phyloP scores from a whole-genome alignment of 2,797 vertebrate genomes.

The Semotilus atromaculatus region DNA sequence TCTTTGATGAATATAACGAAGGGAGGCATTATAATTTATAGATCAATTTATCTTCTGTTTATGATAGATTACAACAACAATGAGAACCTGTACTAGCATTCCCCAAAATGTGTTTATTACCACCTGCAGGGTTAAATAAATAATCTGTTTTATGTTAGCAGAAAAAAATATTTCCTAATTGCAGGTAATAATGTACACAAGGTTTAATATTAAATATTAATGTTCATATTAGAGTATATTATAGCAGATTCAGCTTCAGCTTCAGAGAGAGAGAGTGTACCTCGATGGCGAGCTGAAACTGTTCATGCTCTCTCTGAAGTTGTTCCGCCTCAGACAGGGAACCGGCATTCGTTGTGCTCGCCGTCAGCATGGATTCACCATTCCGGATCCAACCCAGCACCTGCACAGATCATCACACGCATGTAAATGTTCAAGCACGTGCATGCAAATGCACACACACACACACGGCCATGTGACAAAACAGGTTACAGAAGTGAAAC shows the following conservation, averaged over 20 bases:
- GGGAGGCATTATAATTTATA: not conserved
- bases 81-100: not conserved
- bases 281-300: slow-evolving; percentile 98
- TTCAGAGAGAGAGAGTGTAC: slow-evolving; percentile 79
- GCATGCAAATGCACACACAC: not conserved
- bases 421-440: not conserved
- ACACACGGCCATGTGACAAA: not conserved
- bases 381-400: slow-evolving; percentile 98
- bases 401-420: slow-evolving; percentile 70
- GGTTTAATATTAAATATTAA: slow-evolving; percentile 25
- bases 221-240: not conserved
- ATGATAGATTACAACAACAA: slow-evolving; percentile 3
- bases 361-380: slow-evolving; percentile 95
- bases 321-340: slow-evolving; percentile 96
- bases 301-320: slow-evolving; percentile 95
- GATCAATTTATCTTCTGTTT: not conserved
- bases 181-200: slow-evolving; percentile 4
- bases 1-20: not conserved
- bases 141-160: not conserved
- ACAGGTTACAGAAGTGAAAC: not conserved
- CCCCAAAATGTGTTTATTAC: not conserved
- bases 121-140: not conserved
- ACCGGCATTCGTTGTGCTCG: slow-evolving; percentile 93
- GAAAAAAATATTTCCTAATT: not conserved
- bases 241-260: not conserved